Evolutionary conservation across 2,888 invertebrate species (phyloP).

Genomic region (Dendrolimus houi): DNA sequence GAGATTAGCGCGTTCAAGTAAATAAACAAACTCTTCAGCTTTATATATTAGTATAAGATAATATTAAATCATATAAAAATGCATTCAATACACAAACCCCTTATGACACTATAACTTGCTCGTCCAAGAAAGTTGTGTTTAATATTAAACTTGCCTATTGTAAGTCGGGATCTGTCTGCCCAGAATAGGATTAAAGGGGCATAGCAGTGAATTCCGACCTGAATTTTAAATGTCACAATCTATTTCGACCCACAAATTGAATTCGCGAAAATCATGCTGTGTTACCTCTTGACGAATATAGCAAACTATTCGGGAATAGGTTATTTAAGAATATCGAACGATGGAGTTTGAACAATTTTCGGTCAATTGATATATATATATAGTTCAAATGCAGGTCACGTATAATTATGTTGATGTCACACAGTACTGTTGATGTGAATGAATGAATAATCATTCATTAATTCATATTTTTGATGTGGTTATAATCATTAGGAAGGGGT

Average conservation of each 20-base stretch:
- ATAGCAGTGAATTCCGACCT: constrained; percentile 23
- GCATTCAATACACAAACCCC: constrained; percentile 1
- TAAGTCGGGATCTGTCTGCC: constrained; percentile 13
- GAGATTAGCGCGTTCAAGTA: no score
- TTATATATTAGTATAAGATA: no score
- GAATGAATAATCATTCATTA: no score
- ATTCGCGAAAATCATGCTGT: constrained; percentile 8
- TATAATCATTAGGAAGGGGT: no score
- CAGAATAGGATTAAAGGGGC: constrained; percentile 24
- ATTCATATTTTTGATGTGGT: no score
- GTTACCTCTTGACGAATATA: not conserved
- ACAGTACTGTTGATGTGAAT: no score
- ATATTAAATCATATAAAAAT: not conserved
- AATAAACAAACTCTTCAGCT: no score
- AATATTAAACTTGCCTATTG: constrained; percentile 28
- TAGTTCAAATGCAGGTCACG: no score
- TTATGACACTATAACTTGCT: constrained; percentile 12
- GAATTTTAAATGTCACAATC: constrained; percentile 31
- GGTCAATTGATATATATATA: no score
- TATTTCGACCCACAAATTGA: constrained; percentile 21
- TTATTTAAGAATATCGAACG: no score
- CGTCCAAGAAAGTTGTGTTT: constrained; percentile 18
- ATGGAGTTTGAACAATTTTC: no score
- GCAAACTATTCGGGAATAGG: not conserved
- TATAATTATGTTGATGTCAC: no score